These are phyloP conservation scores for Volucella bombylans DNA, from an alignment of 2,888 invertebrate genomes.

Conservation along the genomic window DNA sequence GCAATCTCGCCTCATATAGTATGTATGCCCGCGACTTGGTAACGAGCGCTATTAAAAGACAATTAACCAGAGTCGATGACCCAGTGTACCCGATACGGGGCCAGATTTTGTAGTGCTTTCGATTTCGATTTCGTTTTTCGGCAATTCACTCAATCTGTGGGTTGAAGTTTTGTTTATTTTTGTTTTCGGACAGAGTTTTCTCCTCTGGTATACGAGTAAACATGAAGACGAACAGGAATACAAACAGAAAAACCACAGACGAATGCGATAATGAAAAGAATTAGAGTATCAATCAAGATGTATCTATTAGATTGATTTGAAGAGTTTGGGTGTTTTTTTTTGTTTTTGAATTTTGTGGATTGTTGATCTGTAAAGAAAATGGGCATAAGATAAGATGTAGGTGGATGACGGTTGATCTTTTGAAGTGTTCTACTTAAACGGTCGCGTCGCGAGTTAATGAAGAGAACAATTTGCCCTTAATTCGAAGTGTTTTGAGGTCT, in stretches of 20 bases:
- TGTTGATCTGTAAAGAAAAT: conserved; percentile 15
- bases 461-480: conserved; percentile 49
- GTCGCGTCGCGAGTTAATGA: not conserved
- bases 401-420: conserved; percentile 13
- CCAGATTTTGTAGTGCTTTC: conserved; percentile 42
- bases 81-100: conserved; percentile 40
- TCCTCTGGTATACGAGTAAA: not conserved
- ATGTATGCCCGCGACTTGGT: not conserved
- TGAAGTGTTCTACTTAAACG: conserved; percentile 10
- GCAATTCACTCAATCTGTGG: not conserved
- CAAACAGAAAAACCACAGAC: too few relatives aligned
- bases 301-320: conserved; percentile 19
- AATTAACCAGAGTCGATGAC: conserved; percentile 59
- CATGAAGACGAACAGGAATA: too few relatives aligned
- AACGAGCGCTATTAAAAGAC: conserved; percentile 41
- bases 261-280: conserved; percentile 19
- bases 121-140: conserved; percentile 24
- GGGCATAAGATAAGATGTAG: not conserved
- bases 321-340: not conserved
- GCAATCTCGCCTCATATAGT: conserved; percentile 22
- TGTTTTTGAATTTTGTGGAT: not conserved
- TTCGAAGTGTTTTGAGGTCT: conserved; percentile 18
- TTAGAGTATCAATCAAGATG: conserved; percentile 50
- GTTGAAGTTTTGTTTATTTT: conserved; percentile 35
- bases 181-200: not conserved